Evolutionary conservation across 2,113 vertebrate species (phyloP).

Genomic region (Parotia lawesii): DNA sequence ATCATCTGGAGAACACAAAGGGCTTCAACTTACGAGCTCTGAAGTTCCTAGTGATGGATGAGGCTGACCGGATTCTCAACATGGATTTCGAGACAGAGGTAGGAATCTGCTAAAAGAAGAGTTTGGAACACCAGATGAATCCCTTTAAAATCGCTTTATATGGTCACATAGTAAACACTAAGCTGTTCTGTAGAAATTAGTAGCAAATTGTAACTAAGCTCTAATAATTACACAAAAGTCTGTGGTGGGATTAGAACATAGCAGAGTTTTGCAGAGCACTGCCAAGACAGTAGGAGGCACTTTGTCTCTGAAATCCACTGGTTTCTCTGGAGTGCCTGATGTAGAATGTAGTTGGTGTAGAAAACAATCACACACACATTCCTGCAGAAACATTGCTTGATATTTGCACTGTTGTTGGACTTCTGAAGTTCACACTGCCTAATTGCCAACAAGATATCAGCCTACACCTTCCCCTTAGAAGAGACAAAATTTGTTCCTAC

Average conservation of each 20-base stretch:
- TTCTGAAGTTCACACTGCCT: neutral
- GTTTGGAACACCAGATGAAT: neutral
- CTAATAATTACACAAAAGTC: neutral
- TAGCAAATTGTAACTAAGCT: neutral
- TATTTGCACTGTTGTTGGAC: neutral
- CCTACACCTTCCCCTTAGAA: neutral
- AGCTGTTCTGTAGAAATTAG: neutral
- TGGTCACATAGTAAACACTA: neutral
- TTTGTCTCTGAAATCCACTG: neutral
- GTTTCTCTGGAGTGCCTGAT: neutral
- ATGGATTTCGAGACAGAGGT: constrained; percentile 99
- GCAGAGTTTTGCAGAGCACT: neutral
- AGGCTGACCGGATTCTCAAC: constrained; percentile 95
- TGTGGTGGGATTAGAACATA: neutral
- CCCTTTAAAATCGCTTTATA: neutral
- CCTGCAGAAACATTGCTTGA: neutral
- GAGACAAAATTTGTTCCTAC: neutral
- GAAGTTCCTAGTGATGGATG: constrained; percentile 96
- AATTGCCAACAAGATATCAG: neutral
- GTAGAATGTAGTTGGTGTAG: neutral
- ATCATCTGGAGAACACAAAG: constrained; percentile 97
- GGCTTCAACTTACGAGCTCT: constrained; percentile 91
- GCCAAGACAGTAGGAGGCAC: neutral
- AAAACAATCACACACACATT: fast-evolving
- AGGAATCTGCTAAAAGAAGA: neutral